A percentile compares a stretch with the other conserved stretches of the same genome.
Evolutionary conservation across 2,113 vertebrate species (phyloP).

Genomic region (Empidonax alnorum): DNA sequence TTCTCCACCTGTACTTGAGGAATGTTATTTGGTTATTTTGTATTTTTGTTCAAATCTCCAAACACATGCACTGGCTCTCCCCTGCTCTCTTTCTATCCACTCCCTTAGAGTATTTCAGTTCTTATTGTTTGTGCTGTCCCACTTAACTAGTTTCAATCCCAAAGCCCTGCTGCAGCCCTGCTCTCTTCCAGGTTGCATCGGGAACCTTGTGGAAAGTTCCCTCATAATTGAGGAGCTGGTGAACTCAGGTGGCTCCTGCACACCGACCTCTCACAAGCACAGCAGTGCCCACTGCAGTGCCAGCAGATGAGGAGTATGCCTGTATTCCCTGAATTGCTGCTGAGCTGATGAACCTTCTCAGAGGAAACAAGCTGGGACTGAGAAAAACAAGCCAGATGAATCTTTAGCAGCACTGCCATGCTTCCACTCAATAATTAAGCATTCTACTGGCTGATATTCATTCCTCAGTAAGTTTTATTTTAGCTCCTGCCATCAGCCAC

Average conservation of each 20-base stretch:
- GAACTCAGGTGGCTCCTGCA: neutral
- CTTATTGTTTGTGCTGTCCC: neutral
- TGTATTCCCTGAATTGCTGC: neutral
- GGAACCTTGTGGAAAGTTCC: neutral
- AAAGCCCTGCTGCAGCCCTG: neutral
- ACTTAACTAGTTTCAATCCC: neutral
- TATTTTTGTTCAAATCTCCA: neutral
- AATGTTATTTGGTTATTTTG: neutral
- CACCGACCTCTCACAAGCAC: neutral
- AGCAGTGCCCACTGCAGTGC: neutral
- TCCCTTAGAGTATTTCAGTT: neutral
- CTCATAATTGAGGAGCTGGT: neutral
- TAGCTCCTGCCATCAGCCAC: neutral
- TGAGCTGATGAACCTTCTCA: neutral
- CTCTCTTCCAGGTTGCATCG: neutral
- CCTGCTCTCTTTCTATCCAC: neutral
- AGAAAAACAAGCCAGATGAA: neutral
- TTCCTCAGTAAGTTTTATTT: neutral
- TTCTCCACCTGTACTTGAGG: neutral
- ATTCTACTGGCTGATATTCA: neutral
- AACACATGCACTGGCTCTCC: neutral
- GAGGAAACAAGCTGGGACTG: neutral
- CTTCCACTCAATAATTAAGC: neutral
- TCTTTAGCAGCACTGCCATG: neutral
- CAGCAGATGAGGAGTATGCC: rapidly evolving